phyloP scores from a whole-genome alignment of 2,113 vertebrate genomes.

The Furnarius figulus region DNA sequence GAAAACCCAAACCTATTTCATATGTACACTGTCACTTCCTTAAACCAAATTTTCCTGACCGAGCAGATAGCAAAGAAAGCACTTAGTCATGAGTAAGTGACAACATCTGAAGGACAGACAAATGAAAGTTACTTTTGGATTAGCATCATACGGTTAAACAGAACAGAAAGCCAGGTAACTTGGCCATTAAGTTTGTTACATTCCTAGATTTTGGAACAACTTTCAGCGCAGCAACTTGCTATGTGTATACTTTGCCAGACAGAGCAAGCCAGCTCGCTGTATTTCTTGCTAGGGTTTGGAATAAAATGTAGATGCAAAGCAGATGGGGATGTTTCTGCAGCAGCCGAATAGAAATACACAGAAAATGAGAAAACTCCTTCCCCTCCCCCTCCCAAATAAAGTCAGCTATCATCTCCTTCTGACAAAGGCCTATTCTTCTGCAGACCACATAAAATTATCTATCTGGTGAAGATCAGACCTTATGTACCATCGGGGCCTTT shows the following conservation, averaged over 20 bases:
- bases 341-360: constrained; percentile 46
- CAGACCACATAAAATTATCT: constrained; percentile 16
- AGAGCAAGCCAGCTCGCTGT: background rate
- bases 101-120: background rate
- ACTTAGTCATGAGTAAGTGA: accelerated
- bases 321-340: constrained; percentile 57
- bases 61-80: background rate
- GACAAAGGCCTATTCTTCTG: constrained; percentile 46
- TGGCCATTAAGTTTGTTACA: background rate
- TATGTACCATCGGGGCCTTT: background rate
- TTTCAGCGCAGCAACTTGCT: background rate
- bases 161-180: background rate
- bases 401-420: constrained; percentile 15
- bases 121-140: background rate
- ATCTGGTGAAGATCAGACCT: background rate
- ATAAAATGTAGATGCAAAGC: constrained; percentile 57
- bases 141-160: background rate
- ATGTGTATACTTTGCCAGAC: background rate
- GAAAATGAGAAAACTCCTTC: background rate
- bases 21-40: background rate
- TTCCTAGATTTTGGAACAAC: background rate
- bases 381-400: background rate
- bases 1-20: background rate
- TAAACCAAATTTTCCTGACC: background rate
- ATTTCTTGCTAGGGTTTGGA: constrained; percentile 16